Evolutionary conservation across 2,888 invertebrate species (phyloP).

Genomic region (Drosophila paucipuncta): DNA sequence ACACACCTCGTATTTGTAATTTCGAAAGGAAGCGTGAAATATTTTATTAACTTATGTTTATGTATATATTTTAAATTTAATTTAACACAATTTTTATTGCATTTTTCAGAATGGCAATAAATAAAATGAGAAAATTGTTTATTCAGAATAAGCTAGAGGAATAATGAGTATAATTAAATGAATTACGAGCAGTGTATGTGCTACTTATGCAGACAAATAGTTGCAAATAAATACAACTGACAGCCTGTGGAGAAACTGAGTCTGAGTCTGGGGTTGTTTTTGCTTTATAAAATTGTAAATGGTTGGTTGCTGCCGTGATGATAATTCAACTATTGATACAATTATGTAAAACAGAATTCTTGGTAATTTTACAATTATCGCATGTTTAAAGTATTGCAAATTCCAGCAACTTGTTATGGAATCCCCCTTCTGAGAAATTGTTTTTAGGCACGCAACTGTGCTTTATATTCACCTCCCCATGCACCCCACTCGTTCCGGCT

Average conservation of each 20-base stretch:
- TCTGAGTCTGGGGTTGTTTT: not conserved
- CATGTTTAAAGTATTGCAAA: constrained; percentile 49
- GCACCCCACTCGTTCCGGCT: constrained; percentile 13
- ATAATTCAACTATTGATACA: constrained; percentile 51
- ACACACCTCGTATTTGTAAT: not conserved
- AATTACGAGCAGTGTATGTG: not conserved
- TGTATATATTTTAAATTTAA: no score
- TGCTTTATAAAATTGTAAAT: not conserved
- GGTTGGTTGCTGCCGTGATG: constrained; percentile 34
- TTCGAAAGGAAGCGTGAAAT: no score
- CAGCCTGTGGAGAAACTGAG: constrained; percentile 20
- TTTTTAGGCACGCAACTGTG: constrained; percentile 50
- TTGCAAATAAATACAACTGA: constrained; percentile 41
- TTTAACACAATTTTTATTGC: not conserved
- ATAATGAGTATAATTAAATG: not conserved
- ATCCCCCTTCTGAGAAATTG: constrained; percentile 48
- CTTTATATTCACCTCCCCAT: not conserved
- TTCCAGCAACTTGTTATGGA: constrained; percentile 62
- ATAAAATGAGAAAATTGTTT: not conserved
- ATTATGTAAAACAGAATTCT: constrained; percentile 71
- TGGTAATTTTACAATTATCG: constrained; percentile 67
- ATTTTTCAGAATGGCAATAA: not conserved
- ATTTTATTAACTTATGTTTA: no score
- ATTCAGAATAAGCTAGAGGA: not conserved
- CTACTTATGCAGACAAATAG: constrained; percentile 42